Percentiles rank a stretch among this genome's conserved stretches.
Evolutionary conservation across 2,797 vertebrate species (phyloP).

Genomic region (Acrocephalus scirpaceus): DNA sequence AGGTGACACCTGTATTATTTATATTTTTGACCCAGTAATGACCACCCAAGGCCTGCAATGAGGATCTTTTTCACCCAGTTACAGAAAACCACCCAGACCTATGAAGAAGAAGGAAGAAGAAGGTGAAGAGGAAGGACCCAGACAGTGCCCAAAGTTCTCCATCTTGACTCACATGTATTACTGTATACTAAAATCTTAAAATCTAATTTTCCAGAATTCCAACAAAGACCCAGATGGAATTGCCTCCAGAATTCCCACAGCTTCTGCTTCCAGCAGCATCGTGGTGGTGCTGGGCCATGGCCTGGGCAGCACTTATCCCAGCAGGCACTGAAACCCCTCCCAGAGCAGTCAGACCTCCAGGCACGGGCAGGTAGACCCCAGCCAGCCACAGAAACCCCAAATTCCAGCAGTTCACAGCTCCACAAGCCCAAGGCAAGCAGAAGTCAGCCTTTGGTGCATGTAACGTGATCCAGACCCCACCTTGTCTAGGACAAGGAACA

Average conservation of each 20-base stretch:
- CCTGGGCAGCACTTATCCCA: neutral
- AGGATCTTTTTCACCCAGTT: too few relatives aligned
- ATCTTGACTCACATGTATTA: too few relatives aligned
- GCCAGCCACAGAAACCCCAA: neutral
- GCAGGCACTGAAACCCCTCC: neutral
- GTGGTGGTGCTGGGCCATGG: neutral
- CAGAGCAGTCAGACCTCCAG: neutral
- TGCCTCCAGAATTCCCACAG: neutral
- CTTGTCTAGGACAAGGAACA: neutral
- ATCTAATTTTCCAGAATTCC: too few relatives aligned
- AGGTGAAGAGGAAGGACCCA: too few relatives aligned
- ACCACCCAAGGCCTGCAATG: too few relatives aligned
- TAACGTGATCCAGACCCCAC: neutral
- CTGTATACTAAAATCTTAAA: too few relatives aligned
- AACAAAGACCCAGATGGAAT: neutral
- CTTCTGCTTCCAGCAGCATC: neutral
- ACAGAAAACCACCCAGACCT: too few relatives aligned
- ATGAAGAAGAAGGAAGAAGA: too few relatives aligned
- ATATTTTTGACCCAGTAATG: too few relatives aligned
- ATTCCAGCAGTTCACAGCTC: neutral
- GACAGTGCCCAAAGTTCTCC: too few relatives aligned
- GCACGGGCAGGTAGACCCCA: neutral
- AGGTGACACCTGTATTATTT: too few relatives aligned
- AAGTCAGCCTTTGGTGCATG: neutral
- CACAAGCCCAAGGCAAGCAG: neutral